phyloP scores from a whole-genome alignment of 2,797 vertebrate genomes.

The Tauraco hartlaubi region DNA sequence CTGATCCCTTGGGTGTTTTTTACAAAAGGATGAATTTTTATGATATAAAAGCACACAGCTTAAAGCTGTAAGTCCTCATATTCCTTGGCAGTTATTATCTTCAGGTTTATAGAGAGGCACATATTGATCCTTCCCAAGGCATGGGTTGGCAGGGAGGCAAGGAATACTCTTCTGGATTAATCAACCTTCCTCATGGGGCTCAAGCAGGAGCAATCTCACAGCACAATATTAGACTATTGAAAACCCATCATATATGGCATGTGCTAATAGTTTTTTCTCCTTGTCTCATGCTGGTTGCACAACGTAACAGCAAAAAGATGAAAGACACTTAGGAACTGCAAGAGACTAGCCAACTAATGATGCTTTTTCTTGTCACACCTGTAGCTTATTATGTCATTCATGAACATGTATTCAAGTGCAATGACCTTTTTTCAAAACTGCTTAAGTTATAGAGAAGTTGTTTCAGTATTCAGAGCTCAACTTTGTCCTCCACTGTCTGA shows the following conservation, averaged over 20 bases:
- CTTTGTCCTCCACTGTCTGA: not conserved
- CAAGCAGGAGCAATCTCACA: not conserved
- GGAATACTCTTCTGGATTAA: not conserved
- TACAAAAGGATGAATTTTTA: not conserved
- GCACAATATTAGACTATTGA: not conserved
- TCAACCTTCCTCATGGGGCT: not conserved
- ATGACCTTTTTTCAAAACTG: not conserved
- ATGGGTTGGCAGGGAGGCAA: not conserved
- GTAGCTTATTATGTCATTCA: not conserved
- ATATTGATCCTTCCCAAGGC: not conserved
- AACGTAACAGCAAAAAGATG: not conserved
- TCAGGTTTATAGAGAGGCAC: not conserved
- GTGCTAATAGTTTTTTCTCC: not conserved
- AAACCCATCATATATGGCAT: not conserved
- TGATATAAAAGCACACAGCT: not conserved
- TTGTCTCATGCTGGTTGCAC: not conserved
- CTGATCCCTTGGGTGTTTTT: not conserved
- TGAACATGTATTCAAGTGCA: not conserved
- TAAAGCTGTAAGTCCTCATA: not conserved
- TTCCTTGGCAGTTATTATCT: not conserved
- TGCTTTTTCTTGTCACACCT: not conserved
- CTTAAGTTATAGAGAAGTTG: not conserved
- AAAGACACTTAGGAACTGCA: not conserved
- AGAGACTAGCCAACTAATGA: not conserved
- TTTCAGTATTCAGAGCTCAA: not conserved